Percentiles rank a stretch among this genome's conserved stretches.
Conservation (phyloP, 2,113 vertebrate genomes). For the Dicentrarchus labrax region DNA sequence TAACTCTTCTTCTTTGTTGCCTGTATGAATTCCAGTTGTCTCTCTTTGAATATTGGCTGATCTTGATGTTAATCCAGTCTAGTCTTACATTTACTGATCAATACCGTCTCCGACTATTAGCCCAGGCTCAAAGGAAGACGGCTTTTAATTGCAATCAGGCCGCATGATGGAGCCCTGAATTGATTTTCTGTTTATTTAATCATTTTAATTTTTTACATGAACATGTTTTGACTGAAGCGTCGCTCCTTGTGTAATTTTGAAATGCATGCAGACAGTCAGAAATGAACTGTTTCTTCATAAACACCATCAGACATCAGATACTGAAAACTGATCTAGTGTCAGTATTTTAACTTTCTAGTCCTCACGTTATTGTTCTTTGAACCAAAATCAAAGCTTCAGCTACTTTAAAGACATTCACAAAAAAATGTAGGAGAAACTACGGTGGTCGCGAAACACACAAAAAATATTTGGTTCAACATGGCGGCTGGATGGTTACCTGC, state of each 20-base stretch:
- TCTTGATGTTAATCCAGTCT: slow-evolving; percentile 60
- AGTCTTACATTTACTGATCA: slow-evolving; percentile 57
- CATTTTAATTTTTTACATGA: slow-evolving; percentile 28
- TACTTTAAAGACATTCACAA: not conserved
- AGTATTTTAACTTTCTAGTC: not conserved
- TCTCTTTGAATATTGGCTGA: slow-evolving; percentile 33
- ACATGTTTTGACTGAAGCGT: slow-evolving; percentile 33
- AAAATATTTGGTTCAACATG: no score
- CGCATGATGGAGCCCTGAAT: slow-evolving; percentile 30
- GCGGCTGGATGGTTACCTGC: no score
- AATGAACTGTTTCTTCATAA: not conserved
- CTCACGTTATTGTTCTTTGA: not conserved
- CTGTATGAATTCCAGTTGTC: slow-evolving; percentile 48
- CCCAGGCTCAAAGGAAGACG: slow-evolving; percentile 32
- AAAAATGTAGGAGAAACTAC: no score
- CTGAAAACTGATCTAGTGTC: not conserved
- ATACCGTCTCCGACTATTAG: slow-evolving; percentile 68
- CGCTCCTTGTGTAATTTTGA: not conserved
- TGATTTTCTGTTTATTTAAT: slow-evolving; percentile 64
- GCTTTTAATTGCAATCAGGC: slow-evolving; percentile 71
- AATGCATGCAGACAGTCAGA: not conserved
- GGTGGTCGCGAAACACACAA: no score
- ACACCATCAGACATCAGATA: not conserved
- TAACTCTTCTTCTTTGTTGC: not conserved
- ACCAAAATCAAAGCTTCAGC: not conserved